phyloP scores from a whole-genome alignment of 2,797 vertebrate genomes.

The Cephalopachus bancanus region DNA sequence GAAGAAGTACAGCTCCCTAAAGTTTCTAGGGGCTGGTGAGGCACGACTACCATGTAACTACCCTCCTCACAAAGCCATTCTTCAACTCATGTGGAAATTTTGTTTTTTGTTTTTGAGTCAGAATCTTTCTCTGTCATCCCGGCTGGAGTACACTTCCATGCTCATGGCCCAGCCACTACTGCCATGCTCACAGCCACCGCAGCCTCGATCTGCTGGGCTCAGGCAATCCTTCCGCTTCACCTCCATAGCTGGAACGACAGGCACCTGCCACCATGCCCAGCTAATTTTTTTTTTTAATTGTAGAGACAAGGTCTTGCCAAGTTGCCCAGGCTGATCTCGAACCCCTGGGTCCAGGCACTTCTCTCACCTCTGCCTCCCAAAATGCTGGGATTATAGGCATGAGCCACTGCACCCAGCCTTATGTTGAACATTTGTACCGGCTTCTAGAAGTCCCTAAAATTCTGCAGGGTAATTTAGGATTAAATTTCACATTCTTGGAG shows the following conservation, averaged over 20 bases:
- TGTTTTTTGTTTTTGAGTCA: neutral
- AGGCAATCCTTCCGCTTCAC: neutral
- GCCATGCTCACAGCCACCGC: neutral
- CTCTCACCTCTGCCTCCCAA: accelerated
- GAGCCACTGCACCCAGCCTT: neutral
- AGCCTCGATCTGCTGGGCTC: neutral
- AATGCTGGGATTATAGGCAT: neutral
- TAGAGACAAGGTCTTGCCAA: neutral
- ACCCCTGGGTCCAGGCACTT: too few species aligned
- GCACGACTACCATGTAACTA: neutral
- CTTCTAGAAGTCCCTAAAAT: conserved; percentile 6
- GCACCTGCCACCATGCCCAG: neutral
- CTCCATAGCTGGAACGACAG: neutral
- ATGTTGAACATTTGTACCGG: neutral
- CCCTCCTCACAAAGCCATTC: neutral
- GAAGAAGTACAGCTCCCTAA: neutral
- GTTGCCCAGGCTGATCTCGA: neutral
- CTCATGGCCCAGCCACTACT: too few species aligned
- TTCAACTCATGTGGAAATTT: neutral
- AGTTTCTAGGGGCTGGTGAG: accelerated
- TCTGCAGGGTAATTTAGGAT: neutral
- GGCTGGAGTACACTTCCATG: neutral
- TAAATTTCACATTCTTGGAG: neutral
- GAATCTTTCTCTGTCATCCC: neutral
- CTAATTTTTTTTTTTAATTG: neutral